Base-by-base conservation (phyloP, 2,888 invertebrate genomes). In the Ptychoptera albimana region DNA sequence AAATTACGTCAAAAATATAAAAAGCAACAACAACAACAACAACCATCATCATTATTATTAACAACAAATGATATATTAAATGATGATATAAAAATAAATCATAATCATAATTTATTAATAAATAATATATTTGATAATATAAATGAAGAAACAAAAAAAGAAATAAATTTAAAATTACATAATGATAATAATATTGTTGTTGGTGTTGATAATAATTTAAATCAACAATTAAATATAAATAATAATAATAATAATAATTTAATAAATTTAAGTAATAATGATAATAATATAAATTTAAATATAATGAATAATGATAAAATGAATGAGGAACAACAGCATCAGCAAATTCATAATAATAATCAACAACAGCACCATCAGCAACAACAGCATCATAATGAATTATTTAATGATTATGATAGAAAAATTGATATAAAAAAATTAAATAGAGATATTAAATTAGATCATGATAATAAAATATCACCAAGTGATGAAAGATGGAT, bases 1-100 rank as follows among this genome's bases (percentile, higher is more conserved):
- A 85, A 89, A 56, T 66, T 91, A 13, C 71, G 88, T 41, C 74
- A 72, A 78, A 79, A 56, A 68, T 82, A 54, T 73, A 71, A 42
- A 13, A 42, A 42, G 34, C 29, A 41, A 15, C 41, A 41, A 41
- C 31, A 32, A 16, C 34, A 32, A 34, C 7, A 8, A 30, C 30
- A 8, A 30, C 30, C 30, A 30, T 30, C 30, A 30, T 30, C 32
- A 32, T 8, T 23, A 23, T 23, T 23, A n/a, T n/a, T n/a, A n/a
- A n/a, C n/a, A n/a, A n/a, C n/a, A 23, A 23, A 23, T 23, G 23
- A 23, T 23, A 5, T 23, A 23, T 5, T 7, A 23, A 3, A 23
- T 5, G 3, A 23, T 23, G 23, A 23, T 5, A 5, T 23, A 23
- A 23, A 23, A 23, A 23, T 5, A 5, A 23, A 23, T 23, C 3